These are phyloP conservation scores for Caenorhabditis latens DNA, from an alignment of 1,140 invertebrate genomes.

Conservation along the genomic window DNA sequence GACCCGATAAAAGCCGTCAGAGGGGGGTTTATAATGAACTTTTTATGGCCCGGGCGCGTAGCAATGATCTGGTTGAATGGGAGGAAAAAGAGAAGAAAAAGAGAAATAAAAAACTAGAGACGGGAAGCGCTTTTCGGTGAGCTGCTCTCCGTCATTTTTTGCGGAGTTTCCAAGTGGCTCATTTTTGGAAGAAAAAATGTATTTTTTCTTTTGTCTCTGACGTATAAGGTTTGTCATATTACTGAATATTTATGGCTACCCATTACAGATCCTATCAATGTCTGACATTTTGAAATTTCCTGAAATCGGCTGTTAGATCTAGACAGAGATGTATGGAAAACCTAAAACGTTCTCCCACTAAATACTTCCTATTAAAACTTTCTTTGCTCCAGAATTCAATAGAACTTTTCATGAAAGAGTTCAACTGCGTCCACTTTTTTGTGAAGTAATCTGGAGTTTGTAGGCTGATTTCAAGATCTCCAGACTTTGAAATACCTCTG, in stretches of 20 bases:
- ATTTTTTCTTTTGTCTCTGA: conserved; percentile 45
- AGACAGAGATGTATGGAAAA: background rate
- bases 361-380: background rate
- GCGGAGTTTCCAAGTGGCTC: conserved; percentile 53
- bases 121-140: conserved; percentile 31
- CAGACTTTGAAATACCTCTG: background rate
- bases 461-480: no score
- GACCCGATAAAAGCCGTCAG: conserved; percentile 37
- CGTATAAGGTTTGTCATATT: conserved; percentile 3
- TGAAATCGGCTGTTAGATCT: no score
- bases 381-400: background rate
- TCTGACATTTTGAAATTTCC: no score
- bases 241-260: background rate
- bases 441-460: no score
- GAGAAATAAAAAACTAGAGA: conserved; percentile 36
- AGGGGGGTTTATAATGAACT: conserved; percentile 49
- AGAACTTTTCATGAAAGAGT: background rate
- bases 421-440: no score
- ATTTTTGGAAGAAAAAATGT: conserved; percentile 28
- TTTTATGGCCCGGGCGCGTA: conserved; percentile 50
- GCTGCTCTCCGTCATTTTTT: conserved; percentile 37
- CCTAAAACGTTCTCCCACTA: background rate
- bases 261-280: no score
- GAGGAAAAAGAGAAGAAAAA: background rate
- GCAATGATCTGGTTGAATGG: conserved; percentile 47